Percentiles rank a stretch among this genome's conserved stretches.
Evolutionary conservation across 2,113 vertebrate genomes (phyloP).

Genomic region (Epinephelus lanceolatus): DNA sequence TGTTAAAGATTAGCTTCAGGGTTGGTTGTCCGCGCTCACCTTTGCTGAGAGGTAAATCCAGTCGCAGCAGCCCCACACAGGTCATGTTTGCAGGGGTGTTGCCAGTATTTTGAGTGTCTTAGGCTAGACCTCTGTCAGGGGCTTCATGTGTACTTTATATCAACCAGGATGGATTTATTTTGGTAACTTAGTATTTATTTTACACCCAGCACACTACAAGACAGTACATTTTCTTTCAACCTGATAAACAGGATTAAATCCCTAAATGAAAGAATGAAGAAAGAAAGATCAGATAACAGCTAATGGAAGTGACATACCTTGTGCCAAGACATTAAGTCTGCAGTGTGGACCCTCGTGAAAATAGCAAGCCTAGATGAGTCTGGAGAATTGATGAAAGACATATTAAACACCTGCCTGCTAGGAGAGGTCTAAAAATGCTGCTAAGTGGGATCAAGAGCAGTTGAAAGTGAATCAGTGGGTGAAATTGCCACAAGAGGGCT

Average conservation of each 20-base stretch:
- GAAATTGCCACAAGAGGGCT: slow-evolving; percentile 47
- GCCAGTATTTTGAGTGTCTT: too few relatives aligned
- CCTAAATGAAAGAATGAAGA: neutral
- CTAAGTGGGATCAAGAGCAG: slow-evolving; percentile 51
- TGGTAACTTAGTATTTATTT: too few relatives aligned
- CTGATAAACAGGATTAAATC: too few relatives aligned
- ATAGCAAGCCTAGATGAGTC: neutral
- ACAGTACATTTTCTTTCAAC: too few relatives aligned
- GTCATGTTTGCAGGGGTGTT: too few relatives aligned
- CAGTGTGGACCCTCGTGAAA: neutral
- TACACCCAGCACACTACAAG: neutral
- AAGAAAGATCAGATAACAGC: neutral
- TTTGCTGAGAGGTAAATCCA: too few relatives aligned
- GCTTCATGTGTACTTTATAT: too few relatives aligned
- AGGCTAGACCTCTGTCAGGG: too few relatives aligned
- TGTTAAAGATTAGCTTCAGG: neutral
- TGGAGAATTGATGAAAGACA: slow-evolving; percentile 10
- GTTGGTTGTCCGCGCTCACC: too few relatives aligned
- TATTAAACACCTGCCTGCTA: neutral
- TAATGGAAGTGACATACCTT: neutral
- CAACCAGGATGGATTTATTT: too few relatives aligned
- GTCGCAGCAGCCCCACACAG: too few relatives aligned
- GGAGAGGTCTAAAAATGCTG: slow-evolving; percentile 6
- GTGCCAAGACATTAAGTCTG: neutral
- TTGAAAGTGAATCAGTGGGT: slow-evolving; percentile 24